Percentiles rank a stretch among this genome's conserved stretches.
phyloP scores from a whole-genome alignment of 2,113 vertebrate genomes.

The Sylvietta virens region DNA sequence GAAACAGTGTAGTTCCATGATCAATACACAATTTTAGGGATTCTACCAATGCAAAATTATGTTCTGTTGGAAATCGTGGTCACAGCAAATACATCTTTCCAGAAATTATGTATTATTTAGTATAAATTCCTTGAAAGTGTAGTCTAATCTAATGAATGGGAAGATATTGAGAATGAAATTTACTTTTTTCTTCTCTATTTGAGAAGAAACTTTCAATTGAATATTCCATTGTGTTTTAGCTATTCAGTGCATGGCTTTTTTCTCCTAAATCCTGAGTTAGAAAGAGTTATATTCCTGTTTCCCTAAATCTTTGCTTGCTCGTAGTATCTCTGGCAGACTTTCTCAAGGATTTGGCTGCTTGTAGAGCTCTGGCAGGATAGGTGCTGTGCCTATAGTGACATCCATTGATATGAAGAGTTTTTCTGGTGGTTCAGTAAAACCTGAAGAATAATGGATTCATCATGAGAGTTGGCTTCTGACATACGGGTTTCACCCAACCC shows the following conservation, averaged over 20 bases:
- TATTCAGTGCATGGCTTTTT: not conserved
- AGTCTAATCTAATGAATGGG: not conserved
- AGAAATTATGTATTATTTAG: rapidly evolving
- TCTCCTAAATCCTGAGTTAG: not conserved
- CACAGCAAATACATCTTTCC: not conserved
- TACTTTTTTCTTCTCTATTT: not conserved
- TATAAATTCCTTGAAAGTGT: not conserved
- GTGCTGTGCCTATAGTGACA: not conserved
- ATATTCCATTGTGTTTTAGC: not conserved
- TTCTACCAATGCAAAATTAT: not conserved
- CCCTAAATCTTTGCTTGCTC: not conserved
- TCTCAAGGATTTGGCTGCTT: not conserved
- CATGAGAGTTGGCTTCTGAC: not conserved
- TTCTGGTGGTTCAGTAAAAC: not conserved
- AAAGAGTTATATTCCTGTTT: not conserved
- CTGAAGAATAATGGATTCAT: not conserved
- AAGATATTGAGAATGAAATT: rapidly evolving
- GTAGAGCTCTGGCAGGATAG: not conserved
- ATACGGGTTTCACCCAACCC: not conserved
- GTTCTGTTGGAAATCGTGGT: not conserved
- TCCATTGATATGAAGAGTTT: not conserved
- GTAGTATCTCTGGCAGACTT: not conserved
- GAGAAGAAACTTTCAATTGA: not conserved
- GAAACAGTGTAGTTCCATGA: not conserved
- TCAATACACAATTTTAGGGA: not conserved